Base-by-base conservation (phyloP, 2,797 vertebrate genomes). In the Morus bassanus region DNA sequence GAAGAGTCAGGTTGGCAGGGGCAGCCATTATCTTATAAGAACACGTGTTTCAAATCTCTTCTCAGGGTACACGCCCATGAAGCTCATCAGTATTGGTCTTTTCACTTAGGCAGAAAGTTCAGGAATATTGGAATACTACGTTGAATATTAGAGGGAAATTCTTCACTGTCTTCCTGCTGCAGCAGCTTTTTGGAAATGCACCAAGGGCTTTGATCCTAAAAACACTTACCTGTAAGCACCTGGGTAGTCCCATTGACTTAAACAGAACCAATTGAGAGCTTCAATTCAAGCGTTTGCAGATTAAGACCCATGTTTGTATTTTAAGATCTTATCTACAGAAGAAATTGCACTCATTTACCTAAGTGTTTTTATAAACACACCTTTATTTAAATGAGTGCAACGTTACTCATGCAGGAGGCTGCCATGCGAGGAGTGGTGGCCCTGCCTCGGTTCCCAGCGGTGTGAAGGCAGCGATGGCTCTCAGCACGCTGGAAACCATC, bases 321-420 rank as follows among this genome's bases (percentile, higher is more conserved):
- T 65, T 50, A 69, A 89, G 93, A 93, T 84, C 77, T 85, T 96
- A 93, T 95, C 91, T 95, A 57, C 83, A 85, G 90, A 92, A 93
- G 88, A 79, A 97, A 87, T 31, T 18, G 59, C 83, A 46, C 50
- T 78, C 53, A 65, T 88, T 95, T 88, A 59, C 83, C 43, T 51
- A 73, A 84, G 65, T 28, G 39, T 27, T 91, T 78, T 78, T 35
- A 69, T 45, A 76, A 91, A 61, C 80, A 76, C 48, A 21, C 60
- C 77, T 88, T 88, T 57, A 78, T 68, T 78, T 43, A 86, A 73
- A 68, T 6, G 46, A 72, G 18, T 2, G 23, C 68, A 18, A 6
- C 6, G 81, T 35, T 70, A 25, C 33, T 30, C 5, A 33, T 10
- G 75, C 72, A 48, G 45, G 61, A 15, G 3, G 72, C 60, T 2